Evolutionary conservation across 2,888 invertebrate species (phyloP).

Genomic region (Osedax fenrisi): DNA sequence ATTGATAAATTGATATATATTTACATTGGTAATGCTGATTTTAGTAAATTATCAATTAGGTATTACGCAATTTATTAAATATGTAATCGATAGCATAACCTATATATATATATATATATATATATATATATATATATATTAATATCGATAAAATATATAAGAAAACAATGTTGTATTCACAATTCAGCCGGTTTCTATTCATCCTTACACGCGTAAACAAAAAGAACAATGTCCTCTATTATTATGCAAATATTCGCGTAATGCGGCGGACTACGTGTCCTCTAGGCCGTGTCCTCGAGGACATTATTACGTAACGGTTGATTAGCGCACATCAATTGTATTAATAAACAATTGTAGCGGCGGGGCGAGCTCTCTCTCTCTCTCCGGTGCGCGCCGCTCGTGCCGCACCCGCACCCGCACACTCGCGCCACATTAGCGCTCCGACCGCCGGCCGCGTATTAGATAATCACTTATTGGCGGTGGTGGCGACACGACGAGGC

Average conservation of each 20-base stretch:
- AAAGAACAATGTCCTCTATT: background rate
- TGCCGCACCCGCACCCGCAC: too few relatives aligned
- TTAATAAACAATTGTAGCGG: too few relatives aligned
- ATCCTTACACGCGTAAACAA: too few relatives aligned
- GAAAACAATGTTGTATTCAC: background rate
- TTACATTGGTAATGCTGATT: background rate
- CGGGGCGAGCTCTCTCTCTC: too few relatives aligned
- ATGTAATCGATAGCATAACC: background rate
- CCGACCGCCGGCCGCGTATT: too few relatives aligned
- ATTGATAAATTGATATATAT: background rate
- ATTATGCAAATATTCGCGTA: background rate
- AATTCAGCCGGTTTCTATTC: too few relatives aligned
- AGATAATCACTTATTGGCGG: too few relatives aligned
- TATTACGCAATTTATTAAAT: background rate
- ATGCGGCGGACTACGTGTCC: background rate
- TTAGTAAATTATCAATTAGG: background rate
- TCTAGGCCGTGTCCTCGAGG: background rate
- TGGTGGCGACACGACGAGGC: too few relatives aligned
- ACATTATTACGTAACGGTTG: background rate
- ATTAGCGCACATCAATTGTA: background rate
- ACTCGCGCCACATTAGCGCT: too few relatives aligned
- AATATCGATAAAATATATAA: background rate
- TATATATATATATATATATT: slow-evolving; percentile 8
- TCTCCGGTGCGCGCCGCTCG: too few relatives aligned
- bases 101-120: background rate